phyloP scores from a whole-genome alignment of 2,797 vertebrate genomes.

The Artibeus lituratus region DNA sequence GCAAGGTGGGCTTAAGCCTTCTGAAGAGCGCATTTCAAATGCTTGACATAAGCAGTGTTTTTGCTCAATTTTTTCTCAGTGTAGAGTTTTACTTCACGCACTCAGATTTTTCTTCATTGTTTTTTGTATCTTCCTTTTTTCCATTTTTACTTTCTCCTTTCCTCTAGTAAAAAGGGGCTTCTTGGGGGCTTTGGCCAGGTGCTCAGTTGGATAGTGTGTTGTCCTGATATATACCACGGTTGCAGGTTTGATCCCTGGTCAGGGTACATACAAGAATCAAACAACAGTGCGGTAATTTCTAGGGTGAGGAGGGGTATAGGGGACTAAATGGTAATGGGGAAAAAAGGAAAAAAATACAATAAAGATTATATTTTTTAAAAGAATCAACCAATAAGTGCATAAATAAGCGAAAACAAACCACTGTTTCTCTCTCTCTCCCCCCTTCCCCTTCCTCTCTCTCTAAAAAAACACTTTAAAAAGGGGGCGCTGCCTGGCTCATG shows the following conservation, averaged over 20 bases:
- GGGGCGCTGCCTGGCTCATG: constrained; percentile 17
- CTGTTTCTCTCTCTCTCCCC: too few relatives aligned
- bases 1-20: not conserved
- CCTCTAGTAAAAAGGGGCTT: constrained; percentile 44
- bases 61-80: constrained; percentile 60
- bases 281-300: not conserved
- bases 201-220: not conserved
- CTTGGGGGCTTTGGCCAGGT: constrained; percentile 1
- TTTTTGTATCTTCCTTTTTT: constrained; percentile 56
- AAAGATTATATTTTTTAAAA: not conserved
- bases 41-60: not conserved
- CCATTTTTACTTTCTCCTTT: constrained; percentile 31
- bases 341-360: not conserved
- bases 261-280: not conserved
- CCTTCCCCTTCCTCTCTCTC: too few relatives aligned
- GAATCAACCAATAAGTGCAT: too few relatives aligned
- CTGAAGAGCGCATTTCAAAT: not conserved
- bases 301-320: not conserved
- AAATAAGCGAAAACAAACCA: too few relatives aligned
- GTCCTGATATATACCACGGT: not conserved
- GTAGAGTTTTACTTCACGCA: constrained; percentile 20
- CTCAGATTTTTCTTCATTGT: constrained; percentile 24
- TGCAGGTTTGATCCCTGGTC: not conserved
- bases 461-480: too few relatives aligned
- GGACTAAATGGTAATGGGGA: not conserved